These are phyloP conservation scores for Sapajus apella DNA, from an alignment of 2,113 vertebrate genomes.

Conservation along the genomic window DNA sequence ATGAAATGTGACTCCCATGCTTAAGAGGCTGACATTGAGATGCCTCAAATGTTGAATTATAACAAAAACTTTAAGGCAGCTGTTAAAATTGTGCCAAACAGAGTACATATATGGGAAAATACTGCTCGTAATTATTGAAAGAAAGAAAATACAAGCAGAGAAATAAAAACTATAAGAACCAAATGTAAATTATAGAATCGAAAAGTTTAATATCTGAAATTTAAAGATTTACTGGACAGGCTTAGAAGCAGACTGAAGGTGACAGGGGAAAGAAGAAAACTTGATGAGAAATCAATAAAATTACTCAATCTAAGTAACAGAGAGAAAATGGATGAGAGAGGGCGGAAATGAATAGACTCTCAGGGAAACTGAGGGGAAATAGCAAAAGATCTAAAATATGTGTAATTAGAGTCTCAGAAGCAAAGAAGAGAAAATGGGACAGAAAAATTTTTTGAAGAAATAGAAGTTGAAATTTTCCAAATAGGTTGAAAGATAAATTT, in stretches of 20 bases:
- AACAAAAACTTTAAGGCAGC: not conserved
- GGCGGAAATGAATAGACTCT: not conserved
- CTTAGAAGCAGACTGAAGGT: not conserved
- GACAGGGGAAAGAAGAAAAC: not conserved
- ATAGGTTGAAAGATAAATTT: not conserved
- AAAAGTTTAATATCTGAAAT: not conserved
- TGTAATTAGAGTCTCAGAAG: not conserved
- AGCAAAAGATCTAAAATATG: not conserved
- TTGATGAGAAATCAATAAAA: not conserved
- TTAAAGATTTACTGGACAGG: not conserved
- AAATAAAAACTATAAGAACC: not conserved
- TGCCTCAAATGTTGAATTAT: not conserved
- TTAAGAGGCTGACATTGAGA: not conserved
- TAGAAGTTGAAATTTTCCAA: not conserved
- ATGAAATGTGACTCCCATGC: not conserved
- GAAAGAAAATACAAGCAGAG: not conserved
- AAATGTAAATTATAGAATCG: not conserved
- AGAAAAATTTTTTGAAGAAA: not conserved
- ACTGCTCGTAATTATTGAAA: not conserved
- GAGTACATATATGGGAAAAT: not conserved
- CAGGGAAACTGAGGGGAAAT: not conserved
- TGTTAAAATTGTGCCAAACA: not conserved
- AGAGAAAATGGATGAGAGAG: not conserved
- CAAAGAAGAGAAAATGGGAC: not conserved
- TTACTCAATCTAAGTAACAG: not conserved